Conservation (phyloP, 2,113 vertebrate genomes). For the Dryoscopus gambensis region DNA sequence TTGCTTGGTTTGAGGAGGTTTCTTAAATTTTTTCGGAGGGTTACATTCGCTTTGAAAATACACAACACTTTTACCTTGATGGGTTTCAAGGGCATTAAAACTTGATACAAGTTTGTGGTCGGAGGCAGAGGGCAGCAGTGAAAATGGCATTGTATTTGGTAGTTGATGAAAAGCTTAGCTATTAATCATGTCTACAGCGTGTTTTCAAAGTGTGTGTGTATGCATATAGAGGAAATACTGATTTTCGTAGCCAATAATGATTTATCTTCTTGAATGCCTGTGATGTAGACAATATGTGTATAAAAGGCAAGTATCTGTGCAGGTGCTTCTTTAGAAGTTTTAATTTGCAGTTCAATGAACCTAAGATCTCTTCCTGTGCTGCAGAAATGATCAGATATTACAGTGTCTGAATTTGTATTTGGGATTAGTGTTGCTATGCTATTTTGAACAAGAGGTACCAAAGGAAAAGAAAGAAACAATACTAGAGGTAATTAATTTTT, state of each 20-base stretch:
- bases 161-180: not conserved
- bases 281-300: not conserved
- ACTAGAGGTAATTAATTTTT: not conserved
- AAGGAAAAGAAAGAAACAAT: not conserved
- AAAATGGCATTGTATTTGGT: not conserved
- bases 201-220: not conserved
- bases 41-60: not conserved
- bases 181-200: not conserved
- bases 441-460: not conserved
- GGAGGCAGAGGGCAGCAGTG: not conserved
- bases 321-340: not conserved
- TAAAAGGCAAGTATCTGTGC: not conserved
- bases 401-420: not conserved
- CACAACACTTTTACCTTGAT: rapidly evolving
- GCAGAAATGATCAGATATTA: not conserved
- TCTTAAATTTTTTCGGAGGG: not conserved
- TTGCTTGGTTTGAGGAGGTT: not conserved
- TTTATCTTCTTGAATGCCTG: not conserved
- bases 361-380: not conserved
- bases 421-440: not conserved
- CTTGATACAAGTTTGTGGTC: not conserved
- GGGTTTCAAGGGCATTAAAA: not conserved
- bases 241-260: not conserved
- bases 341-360: not conserved
- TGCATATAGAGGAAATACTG: not conserved